Evolutionary conservation across 1,140 invertebrate genomes (phyloP).

Genomic region (Spodoptera frugiperda): DNA sequence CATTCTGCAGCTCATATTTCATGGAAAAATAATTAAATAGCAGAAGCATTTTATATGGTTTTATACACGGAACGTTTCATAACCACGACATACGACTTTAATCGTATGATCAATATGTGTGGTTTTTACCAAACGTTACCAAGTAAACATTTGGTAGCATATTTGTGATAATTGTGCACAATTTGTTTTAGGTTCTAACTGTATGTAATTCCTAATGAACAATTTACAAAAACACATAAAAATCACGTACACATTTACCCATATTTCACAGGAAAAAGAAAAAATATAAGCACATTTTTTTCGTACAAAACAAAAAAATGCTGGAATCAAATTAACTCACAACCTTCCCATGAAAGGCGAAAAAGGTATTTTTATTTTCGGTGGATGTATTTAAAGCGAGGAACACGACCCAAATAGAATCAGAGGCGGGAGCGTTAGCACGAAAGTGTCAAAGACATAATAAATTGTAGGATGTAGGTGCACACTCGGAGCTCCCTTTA

Average conservation of each 20-base stretch:
- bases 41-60: background rate
- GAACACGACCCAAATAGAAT: constrained; percentile 30
- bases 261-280: too few species aligned
- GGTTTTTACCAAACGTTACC: too few species aligned
- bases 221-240: background rate
- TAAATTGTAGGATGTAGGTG: constrained; percentile 42
- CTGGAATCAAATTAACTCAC: constrained; percentile 20
- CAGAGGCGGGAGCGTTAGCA: constrained; percentile 11
- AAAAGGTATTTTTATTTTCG: constrained; percentile 15
- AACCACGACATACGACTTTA: too few species aligned
- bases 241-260: background rate
- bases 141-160: too few species aligned
- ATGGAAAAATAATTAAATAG: constrained; percentile 8
- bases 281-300: too few species aligned
- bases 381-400: background rate
- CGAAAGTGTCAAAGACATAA: constrained; percentile 40
- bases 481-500: constrained; percentile 56
- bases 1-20: background rate
- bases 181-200: too few species aligned
- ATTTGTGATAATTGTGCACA: too few species aligned
- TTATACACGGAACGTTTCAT: background rate
- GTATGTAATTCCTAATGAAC: too few species aligned
- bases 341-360: background rate
- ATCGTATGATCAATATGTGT: too few species aligned
- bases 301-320: background rate